Conservation (phyloP, 2,888 invertebrate species). For the Apamea epomidion region DNA sequence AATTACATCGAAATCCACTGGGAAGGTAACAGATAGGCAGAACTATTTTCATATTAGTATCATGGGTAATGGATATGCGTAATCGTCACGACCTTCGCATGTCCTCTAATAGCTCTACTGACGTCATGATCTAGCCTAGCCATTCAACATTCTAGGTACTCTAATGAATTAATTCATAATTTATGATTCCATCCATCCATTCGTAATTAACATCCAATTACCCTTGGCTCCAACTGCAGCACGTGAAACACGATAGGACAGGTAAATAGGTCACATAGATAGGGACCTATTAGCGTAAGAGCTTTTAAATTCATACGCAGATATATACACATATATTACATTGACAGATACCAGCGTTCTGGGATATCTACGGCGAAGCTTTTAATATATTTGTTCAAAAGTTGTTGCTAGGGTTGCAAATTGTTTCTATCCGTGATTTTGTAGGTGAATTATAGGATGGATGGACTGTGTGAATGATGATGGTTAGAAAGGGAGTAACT, state of each 20-base stretch:
- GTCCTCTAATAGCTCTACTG: neutral
- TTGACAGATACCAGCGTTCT: constrained; percentile 39
- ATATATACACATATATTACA: constrained; percentile 28
- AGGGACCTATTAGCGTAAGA: constrained; percentile 61
- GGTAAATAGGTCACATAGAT: constrained; percentile 62
- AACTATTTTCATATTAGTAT: neutral
- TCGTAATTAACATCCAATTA: constrained; percentile 31
- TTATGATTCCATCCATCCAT: constrained; percentile 1
- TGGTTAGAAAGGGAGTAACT: neutral
- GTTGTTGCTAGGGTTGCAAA: constrained; percentile 9
- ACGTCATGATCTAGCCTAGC: constrained; percentile 28
- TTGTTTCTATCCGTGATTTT: constrained; percentile 8
- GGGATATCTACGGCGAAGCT: constrained; percentile 10
- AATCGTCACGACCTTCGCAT: neutral
- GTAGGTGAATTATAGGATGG: neutral
- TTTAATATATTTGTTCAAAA: constrained; percentile 33
- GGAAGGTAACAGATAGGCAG: no score
- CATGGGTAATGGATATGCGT: no score
- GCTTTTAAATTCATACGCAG: constrained; percentile 61
- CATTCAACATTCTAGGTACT: constrained; percentile 2
- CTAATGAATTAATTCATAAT: constrained; percentile 27
- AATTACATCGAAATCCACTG: neutral
- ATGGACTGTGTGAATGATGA: neutral
- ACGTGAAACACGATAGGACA: constrained; percentile 28
- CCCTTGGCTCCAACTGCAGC: constrained; percentile 31